Conservation (phyloP, 2,113 vertebrate species). For the Myrmecophaga tridactyla region DNA sequence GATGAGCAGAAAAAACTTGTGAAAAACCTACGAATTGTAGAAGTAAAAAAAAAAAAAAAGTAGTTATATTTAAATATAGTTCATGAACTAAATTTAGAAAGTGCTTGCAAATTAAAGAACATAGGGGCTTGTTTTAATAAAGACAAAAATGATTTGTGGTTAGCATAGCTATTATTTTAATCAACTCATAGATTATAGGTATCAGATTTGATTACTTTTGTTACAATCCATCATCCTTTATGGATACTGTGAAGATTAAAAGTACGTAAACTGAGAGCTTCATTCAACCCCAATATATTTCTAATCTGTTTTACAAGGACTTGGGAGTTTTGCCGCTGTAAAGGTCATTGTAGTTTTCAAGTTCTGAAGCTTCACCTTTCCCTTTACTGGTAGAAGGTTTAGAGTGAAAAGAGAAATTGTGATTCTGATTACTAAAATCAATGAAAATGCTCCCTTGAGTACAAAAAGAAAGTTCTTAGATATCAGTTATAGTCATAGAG, state of each 20-base stretch:
- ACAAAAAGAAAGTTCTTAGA: background rate
- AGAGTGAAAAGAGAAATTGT: background rate
- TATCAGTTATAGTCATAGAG: background rate
- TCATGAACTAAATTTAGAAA: background rate
- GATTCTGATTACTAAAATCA: background rate
- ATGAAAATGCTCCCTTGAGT: background rate
- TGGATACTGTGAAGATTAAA: background rate
- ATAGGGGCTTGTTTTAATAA: background rate
- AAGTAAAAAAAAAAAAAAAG: slow-evolving; percentile 30
- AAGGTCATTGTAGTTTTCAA: background rate
- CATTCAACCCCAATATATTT: background rate
- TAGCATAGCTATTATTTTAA: background rate
- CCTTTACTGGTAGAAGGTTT: background rate
- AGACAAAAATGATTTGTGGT: background rate
- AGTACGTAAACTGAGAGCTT: background rate
- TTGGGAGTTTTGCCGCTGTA: background rate
- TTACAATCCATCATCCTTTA: background rate
- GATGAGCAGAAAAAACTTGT: background rate
- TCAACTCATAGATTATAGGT: background rate
- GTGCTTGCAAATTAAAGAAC: background rate
- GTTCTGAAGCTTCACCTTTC: background rate
- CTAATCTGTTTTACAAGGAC: background rate
- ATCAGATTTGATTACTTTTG: background rate
- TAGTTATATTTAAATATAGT: background rate
- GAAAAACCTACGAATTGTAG: background rate